phyloP scores from a whole-genome alignment of 2,113 vertebrate genomes.

The Halichoeres trimaculatus region DNA sequence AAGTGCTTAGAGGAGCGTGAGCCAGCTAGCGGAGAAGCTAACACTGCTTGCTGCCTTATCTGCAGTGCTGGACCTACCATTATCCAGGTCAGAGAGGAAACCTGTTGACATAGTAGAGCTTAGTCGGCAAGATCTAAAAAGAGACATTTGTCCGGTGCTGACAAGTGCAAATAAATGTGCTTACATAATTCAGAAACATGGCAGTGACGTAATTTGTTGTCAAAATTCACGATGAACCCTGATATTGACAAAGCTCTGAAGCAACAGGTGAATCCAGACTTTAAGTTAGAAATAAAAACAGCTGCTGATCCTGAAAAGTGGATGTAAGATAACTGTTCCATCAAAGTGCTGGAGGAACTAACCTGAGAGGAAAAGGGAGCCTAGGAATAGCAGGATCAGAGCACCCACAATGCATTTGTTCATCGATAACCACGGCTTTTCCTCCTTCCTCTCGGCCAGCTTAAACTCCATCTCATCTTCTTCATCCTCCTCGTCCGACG shows the following conservation, averaged over 20 bases:
- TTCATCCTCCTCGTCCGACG: conserved; percentile 82
- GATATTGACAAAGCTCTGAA: not conserved
- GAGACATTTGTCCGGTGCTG: conserved; percentile 36
- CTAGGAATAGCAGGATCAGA: conserved; percentile 86
- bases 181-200: conserved; percentile 7
- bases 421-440: conserved; percentile 79
- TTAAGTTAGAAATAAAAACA: not conserved
- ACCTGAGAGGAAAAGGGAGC: conserved; percentile 88
- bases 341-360: conserved; percentile 60
- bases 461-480: conserved; percentile 79
- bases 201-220: not conserved
- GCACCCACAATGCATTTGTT: conserved; percentile 87
- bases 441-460: conserved; percentile 62
- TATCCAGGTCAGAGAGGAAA: conserved; percentile 72
- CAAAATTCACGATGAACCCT: not conserved
- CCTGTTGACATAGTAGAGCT: conserved; percentile 74
- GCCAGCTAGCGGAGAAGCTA: conserved; percentile 54
- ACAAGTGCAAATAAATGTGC: conserved; percentile 27
- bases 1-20: conserved; percentile 45
- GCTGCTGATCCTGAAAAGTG: conserved; percentile 7
- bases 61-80: conserved; percentile 68
- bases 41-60: conserved; percentile 65
- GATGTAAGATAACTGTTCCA: conserved; percentile 8
- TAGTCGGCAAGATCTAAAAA: conserved; percentile 54
- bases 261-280: not conserved